Evolutionary conservation across 2,888 invertebrate genomes (phyloP), one percentile per base, ranked within the genome.

Genomic region (Cremastinae sp.): DNA sequence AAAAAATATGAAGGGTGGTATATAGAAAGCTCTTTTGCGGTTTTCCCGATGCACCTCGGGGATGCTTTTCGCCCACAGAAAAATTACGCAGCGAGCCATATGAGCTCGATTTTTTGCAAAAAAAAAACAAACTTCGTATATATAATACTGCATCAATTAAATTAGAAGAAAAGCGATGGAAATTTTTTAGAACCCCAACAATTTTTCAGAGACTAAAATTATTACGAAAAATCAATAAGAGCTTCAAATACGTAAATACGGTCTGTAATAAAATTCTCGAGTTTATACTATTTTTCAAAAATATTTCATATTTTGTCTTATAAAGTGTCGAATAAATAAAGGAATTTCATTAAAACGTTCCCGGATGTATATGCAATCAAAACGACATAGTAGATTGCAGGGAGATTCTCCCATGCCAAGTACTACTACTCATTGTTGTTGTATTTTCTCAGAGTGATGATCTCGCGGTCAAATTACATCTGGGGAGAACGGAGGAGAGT

Each of bases 401-500:
- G 34, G 8, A 62, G 56, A 59, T 16, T 36, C 43, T 53, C 16
- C 58, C 38, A 12, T 22, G 34, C 12, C 36, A n/a, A 20, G 38
- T 70, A 4, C 22, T 70, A 4, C 22, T 41, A 22, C 16, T 10
- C 45, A 43, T 28, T 22, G 41, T 49, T 61, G 12, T 65, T 38
- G 59, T 66, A 58, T 53, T 14, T 45, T 18, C 28, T 36, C 7
- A 41, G 59, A 53, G 34, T 41, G 47, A 70, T 59, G 65, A 65
- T 41, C 61, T 61, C 34, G 28, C 34, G 75, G 54, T 71, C 34
- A 66, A 75, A 75, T 75, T 71, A 70, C 61, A 14, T 36, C 53
- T 34, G 18, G 14, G 1, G 10, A 34, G 1, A 45, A 12, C 8
- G 14, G 9, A 34, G 20, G 34, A 16, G 34, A 9, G 7, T 34